A percentile compares a stretch with the other conserved stretches of the same genome.
phyloP scores from a whole-genome alignment of 1,140 invertebrate genomes.

The Pissodes strobi region DNA sequence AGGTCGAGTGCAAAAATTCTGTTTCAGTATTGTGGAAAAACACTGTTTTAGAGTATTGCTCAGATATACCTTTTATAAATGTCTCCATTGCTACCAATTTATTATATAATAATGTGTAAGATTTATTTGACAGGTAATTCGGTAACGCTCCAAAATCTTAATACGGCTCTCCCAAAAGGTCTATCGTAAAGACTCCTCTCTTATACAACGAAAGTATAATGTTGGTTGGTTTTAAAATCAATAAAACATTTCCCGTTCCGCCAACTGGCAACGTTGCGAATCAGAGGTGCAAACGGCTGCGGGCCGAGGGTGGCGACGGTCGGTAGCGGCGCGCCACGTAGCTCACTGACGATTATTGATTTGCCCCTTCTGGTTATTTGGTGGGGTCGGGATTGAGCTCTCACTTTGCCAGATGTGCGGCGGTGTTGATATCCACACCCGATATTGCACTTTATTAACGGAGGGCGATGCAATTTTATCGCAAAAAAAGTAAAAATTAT shows the following conservation, averaged over 20 bases:
- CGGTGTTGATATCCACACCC: neutral
- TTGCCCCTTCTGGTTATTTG: constrained; percentile 11
- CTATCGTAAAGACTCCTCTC: no score
- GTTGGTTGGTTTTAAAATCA: neutral
- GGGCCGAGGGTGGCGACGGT: neutral
- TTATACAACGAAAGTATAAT: no score
- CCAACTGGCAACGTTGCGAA: constrained; percentile 7
- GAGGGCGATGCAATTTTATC: neutral
- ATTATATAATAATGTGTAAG: no score
- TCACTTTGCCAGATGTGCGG: neutral
- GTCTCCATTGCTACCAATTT: no score
- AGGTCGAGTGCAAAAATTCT: no score
- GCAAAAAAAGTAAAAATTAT: neutral
- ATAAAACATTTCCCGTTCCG: constrained; percentile 6
- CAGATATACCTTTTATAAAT: no score
- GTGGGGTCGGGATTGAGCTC: constrained; percentile 1
- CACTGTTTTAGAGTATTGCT: no score
- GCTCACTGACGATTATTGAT: neutral
- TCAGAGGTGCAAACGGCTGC: constrained; percentile 7
- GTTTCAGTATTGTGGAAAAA: no score
- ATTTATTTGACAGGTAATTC: no score
- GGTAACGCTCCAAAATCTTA: no score
- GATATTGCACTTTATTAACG: no score
- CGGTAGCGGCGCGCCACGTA: neutral
- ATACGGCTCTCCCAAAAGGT: no score